phyloP scores from a whole-genome alignment of 35 echinoderm and acorn worm genomes.

The Lytechinus pictus region DNA sequence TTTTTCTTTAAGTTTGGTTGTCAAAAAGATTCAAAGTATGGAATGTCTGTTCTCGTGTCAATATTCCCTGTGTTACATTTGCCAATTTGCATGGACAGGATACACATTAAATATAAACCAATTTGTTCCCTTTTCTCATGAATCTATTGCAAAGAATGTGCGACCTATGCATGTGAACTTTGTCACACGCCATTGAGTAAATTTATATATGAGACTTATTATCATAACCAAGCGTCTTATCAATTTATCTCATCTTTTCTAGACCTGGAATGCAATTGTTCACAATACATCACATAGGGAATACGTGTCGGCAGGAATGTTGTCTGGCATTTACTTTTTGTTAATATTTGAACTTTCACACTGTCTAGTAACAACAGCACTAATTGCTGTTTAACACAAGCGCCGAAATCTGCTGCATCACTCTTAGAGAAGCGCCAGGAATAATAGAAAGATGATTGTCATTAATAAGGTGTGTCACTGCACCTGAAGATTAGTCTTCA shows the following conservation, averaged over 20 bases:
- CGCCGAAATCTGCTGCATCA: neutral
- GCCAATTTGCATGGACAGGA: neutral
- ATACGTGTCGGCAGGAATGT: neutral
- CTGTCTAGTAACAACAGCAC: neutral
- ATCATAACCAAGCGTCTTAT: neutral
- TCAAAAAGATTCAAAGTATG: neutral
- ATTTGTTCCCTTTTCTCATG: neutral
- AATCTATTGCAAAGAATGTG: neutral
- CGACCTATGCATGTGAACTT: neutral
- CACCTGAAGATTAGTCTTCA: conserved; percentile 11
- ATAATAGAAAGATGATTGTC: neutral
- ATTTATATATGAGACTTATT: neutral
- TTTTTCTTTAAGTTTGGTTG: neutral
- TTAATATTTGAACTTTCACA: neutral
- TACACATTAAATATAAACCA: neutral
- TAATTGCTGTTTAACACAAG: neutral
- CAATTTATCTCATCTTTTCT: conserved; percentile 4
- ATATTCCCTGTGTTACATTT: too few species aligned
- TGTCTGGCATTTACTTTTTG: neutral
- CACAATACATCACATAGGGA: neutral
- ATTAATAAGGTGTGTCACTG: neutral
- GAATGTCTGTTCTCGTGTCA: too few species aligned
- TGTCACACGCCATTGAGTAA: neutral
- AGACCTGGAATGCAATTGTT: neutral
- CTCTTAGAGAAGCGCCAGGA: neutral